A percentile compares a stretch with the other conserved stretches of the same genome.
These are phyloP conservation scores for Abramis brama DNA, from an alignment of 2,113 vertebrate species.

Conservation along the genomic window DNA sequence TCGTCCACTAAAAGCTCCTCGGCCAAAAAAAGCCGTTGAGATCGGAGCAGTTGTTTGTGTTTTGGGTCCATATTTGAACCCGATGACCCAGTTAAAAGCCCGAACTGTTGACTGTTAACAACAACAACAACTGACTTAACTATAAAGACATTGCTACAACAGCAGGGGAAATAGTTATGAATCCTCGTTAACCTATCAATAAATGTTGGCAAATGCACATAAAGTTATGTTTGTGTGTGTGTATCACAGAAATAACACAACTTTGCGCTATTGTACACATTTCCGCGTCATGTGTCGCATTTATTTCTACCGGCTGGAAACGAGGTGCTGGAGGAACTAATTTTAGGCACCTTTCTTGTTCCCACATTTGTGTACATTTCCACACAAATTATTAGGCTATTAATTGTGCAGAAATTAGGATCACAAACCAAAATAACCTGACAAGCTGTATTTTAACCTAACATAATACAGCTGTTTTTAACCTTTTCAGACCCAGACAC, in stretches of 20 bases:
- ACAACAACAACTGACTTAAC: not conserved
- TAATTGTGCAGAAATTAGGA: not conserved
- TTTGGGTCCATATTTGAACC: constrained; percentile 80
- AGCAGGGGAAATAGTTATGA: not conserved
- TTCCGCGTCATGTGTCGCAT: constrained; percentile 29
- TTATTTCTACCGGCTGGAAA: constrained; percentile 45
- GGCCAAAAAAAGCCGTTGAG: constrained; percentile 80
- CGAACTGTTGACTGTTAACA: not conserved
- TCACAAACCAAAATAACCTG: not conserved
- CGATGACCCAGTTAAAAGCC: not conserved
- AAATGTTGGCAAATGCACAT: not conserved
- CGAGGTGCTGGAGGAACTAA: constrained; percentile 31
- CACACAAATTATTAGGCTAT: not conserved
- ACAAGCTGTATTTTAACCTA: not conserved
- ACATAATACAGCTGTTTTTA: not conserved
- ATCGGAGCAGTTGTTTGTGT: constrained; percentile 84
- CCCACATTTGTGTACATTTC: not conserved
- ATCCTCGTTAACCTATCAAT: not conserved
- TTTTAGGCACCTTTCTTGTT: not conserved
- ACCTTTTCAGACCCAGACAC: not conserved
- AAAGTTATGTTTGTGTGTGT: not conserved
- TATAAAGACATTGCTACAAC: not conserved
- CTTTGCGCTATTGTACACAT: not conserved
- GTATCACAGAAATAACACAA: not conserved
- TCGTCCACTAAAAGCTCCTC: constrained; percentile 85